These are phyloP conservation scores for Muricea muricata DNA, from an alignment of 92 coral and sea anemone genomes.

Conservation along the genomic window DNA sequence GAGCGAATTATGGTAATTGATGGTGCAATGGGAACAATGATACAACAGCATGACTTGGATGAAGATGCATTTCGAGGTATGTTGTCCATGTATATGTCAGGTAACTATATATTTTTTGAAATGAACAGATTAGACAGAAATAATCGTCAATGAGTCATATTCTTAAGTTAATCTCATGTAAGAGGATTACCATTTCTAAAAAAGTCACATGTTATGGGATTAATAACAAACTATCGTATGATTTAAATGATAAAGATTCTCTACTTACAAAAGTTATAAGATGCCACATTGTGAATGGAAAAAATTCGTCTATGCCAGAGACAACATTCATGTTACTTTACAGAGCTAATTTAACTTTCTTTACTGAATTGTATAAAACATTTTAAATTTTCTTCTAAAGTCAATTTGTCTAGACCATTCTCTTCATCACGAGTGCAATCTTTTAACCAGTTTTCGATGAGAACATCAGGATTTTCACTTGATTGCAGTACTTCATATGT, in stretches of 20 bases:
- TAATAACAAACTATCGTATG: too few relatives aligned
- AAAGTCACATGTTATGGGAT: too few relatives aligned
- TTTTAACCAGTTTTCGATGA: conserved; percentile 28
- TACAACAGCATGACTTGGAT: conserved; percentile 79
- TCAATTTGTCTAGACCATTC: background rate
- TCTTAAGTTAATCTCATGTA: too few relatives aligned
- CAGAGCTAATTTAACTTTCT: background rate
- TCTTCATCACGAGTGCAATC: background rate
- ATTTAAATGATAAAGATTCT: too few relatives aligned
- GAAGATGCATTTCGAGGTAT: conserved; percentile 88
- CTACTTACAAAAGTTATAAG: too few relatives aligned
- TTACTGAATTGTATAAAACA: conserved; percentile 8
- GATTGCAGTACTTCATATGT: conserved; percentile 21
- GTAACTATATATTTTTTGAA: too few relatives aligned
- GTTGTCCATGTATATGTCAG: too few relatives aligned
- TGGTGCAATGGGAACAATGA: conserved; percentile 99
- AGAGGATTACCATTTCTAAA: too few relatives aligned
- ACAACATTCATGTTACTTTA: background rate
- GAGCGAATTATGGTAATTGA: conserved; percentile 92
- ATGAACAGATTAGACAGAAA: too few relatives aligned
- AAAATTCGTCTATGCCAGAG: too few relatives aligned
- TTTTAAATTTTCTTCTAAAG: conserved; percentile 19
- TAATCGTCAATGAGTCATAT: too few relatives aligned
- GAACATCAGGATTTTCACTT: conserved; percentile 3
- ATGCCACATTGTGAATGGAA: too few relatives aligned